These are phyloP conservation scores for Odocoileus hemionus DNA, from an alignment of 2,113 vertebrate genomes.

Conservation along the genomic window DNA sequence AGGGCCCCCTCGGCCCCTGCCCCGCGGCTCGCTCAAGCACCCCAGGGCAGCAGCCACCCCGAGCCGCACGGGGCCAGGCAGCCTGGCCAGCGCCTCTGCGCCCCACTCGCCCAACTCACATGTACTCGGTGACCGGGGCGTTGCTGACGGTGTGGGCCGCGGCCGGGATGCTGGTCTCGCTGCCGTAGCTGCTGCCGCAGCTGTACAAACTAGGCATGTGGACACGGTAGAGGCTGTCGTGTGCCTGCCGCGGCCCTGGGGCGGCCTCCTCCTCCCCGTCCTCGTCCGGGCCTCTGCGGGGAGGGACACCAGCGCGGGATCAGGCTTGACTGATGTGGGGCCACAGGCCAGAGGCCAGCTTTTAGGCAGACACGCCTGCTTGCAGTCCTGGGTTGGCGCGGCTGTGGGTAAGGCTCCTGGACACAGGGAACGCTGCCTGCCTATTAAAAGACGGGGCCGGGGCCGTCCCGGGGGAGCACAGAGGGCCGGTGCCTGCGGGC, in stretches of 20 bases:
- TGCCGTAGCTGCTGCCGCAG: constrained; percentile 98
- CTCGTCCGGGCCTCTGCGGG: constrained; percentile 86
- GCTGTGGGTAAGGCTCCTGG: neutral
- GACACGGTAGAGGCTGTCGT: constrained; percentile 96
- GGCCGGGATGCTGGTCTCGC: constrained; percentile 96
- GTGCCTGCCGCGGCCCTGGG: constrained; percentile 89
- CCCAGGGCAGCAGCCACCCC: fast-evolving
- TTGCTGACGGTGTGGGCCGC: constrained; percentile 99
- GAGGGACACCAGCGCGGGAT: neutral
- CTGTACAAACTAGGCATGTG: constrained; percentile 99
- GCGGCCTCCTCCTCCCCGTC: constrained; percentile 91
- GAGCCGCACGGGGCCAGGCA: neutral
- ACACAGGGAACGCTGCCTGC: neutral
- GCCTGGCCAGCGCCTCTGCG: neutral
- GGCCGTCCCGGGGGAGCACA: neutral
- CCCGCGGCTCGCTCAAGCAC: fast-evolving
- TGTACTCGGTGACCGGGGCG: constrained; percentile 97
- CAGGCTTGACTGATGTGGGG: neutral
- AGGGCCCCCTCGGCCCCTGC: fast-evolving
- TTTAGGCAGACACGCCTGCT: neutral
- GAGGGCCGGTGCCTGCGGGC: neutral
- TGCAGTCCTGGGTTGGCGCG: neutral
- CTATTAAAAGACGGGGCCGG: too few relatives aligned
- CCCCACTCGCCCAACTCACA: constrained; percentile 82
- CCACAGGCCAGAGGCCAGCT: fast-evolving